phyloP scores from a whole-genome alignment of 2,888 invertebrate species.

The Hirtodrosophila alboralis region DNA sequence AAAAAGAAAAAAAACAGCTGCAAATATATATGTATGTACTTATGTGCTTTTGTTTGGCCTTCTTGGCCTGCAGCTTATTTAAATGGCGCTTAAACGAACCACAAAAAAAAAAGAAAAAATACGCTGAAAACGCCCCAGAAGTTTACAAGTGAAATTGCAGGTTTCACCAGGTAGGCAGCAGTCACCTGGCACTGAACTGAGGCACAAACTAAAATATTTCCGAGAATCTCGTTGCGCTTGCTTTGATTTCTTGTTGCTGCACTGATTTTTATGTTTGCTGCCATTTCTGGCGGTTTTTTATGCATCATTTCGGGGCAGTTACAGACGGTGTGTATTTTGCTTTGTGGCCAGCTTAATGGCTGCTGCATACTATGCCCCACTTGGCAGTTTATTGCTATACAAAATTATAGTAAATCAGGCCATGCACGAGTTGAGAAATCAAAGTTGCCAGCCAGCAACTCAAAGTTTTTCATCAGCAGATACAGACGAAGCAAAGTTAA shows the following conservation, averaged over 20 bases:
- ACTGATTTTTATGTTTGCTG: conserved; percentile 27
- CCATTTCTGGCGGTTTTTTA: conserved; percentile 22
- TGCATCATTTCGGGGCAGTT: conserved; percentile 55
- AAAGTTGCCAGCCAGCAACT: conserved; percentile 50
- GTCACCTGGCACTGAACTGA: conserved; percentile 30
- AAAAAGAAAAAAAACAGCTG: conserved; percentile 1
- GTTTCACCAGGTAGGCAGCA: conserved; percentile 17
- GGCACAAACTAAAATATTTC: conserved; percentile 27
- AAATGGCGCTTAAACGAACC: conserved; percentile 55
- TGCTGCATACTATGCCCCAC: conserved; percentile 50
- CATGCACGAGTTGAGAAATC: conserved; percentile 66
- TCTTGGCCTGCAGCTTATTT: conserved; percentile 46
- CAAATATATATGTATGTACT: conserved; percentile 11
- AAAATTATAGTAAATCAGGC: conserved; percentile 75
- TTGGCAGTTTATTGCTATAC: conserved; percentile 66
- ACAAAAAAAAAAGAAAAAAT: conserved; percentile 16
- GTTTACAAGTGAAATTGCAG: conserved; percentile 36
- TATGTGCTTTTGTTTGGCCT: conserved; percentile 37
- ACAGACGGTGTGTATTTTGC: conserved; percentile 33
- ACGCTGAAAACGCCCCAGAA: conserved; percentile 10
- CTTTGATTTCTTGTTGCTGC: conserved; percentile 20
- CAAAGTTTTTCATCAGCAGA: conserved; percentile 49
- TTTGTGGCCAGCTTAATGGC: conserved; percentile 36
- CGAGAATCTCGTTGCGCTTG: conserved; percentile 11
- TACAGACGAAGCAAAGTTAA: conserved; percentile 57